Evolutionary conservation across 2,797 vertebrate genomes (phyloP).

Genomic region (Xiphophorus birchmanni): DNA sequence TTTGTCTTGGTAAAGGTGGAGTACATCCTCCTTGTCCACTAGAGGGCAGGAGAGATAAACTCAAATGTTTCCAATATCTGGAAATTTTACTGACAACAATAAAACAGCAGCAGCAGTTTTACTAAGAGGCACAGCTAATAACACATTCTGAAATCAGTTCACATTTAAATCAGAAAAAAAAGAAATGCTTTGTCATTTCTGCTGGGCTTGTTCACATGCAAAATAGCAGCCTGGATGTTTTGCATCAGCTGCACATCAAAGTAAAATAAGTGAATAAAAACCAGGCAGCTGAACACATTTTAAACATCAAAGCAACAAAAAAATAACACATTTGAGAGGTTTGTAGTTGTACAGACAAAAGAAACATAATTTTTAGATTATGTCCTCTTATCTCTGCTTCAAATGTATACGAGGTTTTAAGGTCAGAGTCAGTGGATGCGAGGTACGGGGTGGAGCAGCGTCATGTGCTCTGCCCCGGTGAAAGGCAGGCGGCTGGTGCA

Average conservation of each 20-base stretch:
- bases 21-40: slow-evolving; percentile 55
- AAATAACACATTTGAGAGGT: neutral
- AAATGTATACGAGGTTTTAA: slow-evolving; percentile 1
- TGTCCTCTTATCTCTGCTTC: slow-evolving; percentile 31
- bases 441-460: slow-evolving; percentile 87
- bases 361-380: neutral
- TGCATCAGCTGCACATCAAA: slow-evolving; percentile 59
- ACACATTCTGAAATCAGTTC: slow-evolving; percentile 20
- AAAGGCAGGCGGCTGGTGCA: slow-evolving; percentile 90
- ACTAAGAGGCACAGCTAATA: slow-evolving; percentile 19
- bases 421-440: slow-evolving; percentile 69
- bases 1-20: slow-evolving; percentile 38
- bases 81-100: neutral
- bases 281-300: slow-evolving; percentile 8
- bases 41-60: slow-evolving; percentile 50
- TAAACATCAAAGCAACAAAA: slow-evolving; percentile 6
- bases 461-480: slow-evolving; percentile 94
- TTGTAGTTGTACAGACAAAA: neutral
- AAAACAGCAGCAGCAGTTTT: slow-evolving; percentile 16
- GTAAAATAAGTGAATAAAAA: slow-evolving; percentile 22
- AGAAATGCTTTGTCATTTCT: slow-evolving; percentile 36
- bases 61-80: neutral
- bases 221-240: slow-evolving; percentile 59
- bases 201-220: slow-evolving; percentile 49
- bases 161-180: slow-evolving; percentile 56